These are phyloP conservation scores for Etheostoma perlongum DNA, from an alignment of 2,797 vertebrate genomes.

Conservation along the genomic window DNA sequence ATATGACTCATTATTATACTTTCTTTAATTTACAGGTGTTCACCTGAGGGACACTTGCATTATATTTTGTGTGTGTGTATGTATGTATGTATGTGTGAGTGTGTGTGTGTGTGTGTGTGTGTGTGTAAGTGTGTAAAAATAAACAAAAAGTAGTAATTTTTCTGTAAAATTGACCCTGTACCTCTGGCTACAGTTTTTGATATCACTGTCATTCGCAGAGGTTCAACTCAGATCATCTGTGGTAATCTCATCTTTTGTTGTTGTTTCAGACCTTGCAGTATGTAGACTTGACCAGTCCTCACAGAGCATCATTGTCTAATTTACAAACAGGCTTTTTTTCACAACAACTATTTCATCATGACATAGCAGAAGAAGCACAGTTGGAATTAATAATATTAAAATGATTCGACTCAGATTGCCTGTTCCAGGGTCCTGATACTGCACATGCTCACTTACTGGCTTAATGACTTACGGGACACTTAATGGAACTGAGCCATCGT, in stretches of 20 bases:
- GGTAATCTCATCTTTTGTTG: neutral
- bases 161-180: neutral
- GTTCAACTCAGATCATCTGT: neutral
- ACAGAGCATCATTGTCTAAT: neutral
- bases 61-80: neutral
- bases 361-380: neutral
- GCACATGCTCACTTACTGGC: constrained; percentile 1
- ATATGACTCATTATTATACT: constrained; percentile 29
- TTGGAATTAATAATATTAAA: neutral
- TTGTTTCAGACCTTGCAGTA: neutral
- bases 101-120: no score
- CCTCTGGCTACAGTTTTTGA: neutral
- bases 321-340: neutral
- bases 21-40: constrained; percentile 11
- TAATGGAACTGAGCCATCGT: neutral
- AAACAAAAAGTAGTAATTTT: neutral
- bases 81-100: no score
- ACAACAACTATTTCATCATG: neutral
- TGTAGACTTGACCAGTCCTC: neutral
- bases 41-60: neutral
- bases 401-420: neutral
- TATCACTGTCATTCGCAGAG: neutral
- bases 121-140: neutral
- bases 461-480: constrained; percentile 1
- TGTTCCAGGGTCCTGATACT: neutral